Evolutionary conservation across 2,113 vertebrate species (phyloP).

Genomic region (Plotosus lineatus): DNA sequence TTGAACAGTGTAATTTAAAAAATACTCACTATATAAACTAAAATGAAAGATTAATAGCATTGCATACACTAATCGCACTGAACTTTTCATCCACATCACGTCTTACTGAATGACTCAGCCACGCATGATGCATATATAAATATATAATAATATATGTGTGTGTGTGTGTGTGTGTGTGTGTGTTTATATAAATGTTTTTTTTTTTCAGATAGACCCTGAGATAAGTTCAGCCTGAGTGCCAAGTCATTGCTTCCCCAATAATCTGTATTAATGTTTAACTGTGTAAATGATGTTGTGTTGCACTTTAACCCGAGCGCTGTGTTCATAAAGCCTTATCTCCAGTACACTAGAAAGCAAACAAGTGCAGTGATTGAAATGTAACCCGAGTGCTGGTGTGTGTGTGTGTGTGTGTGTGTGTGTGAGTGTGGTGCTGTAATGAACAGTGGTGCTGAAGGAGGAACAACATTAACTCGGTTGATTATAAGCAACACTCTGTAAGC

Average conservation of each 20-base stretch:
- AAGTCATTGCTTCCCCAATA: conserved; percentile 8
- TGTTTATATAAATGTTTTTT: no score
- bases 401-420: no score
- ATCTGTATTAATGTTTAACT: conserved; percentile 52
- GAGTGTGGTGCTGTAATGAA: neutral
- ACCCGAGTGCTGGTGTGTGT: no score
- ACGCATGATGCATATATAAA: neutral
- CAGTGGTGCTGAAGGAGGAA: neutral
- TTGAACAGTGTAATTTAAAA: no score
- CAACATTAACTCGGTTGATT: neutral
- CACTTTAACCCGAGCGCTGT: conserved; percentile 49
- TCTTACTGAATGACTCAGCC: neutral
- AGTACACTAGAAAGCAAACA: conserved; percentile 15
- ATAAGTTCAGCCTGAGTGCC: conserved; percentile 6
- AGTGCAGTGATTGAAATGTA: conserved; percentile 10
- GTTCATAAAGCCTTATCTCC: conserved; percentile 38
- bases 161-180: no score
- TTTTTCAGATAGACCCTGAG: neutral
- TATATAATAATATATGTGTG: no score
- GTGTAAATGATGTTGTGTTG: conserved; percentile 15
- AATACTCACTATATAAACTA: no score
- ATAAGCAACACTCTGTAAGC: neutral
- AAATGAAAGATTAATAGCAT: no score
- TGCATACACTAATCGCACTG: no score
- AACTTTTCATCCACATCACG: neutral